Evolutionary conservation across 1,140 invertebrate species (phyloP), one percentile per base, ranked within the genome.

Genomic region (Diabrotica undecimpunctata): DNA sequence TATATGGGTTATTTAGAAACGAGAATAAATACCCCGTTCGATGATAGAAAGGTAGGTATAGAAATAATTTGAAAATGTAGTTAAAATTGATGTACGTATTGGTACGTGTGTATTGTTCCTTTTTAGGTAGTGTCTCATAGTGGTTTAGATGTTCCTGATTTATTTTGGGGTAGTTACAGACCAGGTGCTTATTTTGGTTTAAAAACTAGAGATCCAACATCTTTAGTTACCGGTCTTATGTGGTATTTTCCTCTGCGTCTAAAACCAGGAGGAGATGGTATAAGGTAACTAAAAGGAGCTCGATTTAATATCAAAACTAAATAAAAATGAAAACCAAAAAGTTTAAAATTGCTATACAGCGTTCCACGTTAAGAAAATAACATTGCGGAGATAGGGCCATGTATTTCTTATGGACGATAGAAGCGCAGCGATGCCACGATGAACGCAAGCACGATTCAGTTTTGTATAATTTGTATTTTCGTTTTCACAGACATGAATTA

Each of bases 91-190:
- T n/a, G n/a, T n/a, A n/a, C n/a, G n/a, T n/a, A n/a, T n/a, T n/a
- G n/a, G 25, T 25, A 25, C 4, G 51, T 56, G 5, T n/a, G 11
- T 37, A 38, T 37, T 57, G 36, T 61, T 25, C 25, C 25, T 25
- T 25, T 25, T 62, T 73, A 90, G 87, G 84, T 92, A 58, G 88
- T 94, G 2, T 74, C 82, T 53, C 81, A 83, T 66, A 83, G 85
- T 54, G 89, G 91, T 0, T 74, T 91, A 46, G 84, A 88, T 57
- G 86, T 90, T 13, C 88, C 92, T 3, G 88, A 92, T 6, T 85
- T 88, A 66, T 98, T 92, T 80, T 99, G 96, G 96, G 95, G 96
- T 13, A 88, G 89, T 0, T 98, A 98, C 76, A 82, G 96, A 62
- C 89, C 96, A 0, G 89, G 92, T 5, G 83, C 90, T 7, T 97